Conservation (phyloP, 2,888 invertebrate genomes). For the Drosophila hamatofila region DNA sequence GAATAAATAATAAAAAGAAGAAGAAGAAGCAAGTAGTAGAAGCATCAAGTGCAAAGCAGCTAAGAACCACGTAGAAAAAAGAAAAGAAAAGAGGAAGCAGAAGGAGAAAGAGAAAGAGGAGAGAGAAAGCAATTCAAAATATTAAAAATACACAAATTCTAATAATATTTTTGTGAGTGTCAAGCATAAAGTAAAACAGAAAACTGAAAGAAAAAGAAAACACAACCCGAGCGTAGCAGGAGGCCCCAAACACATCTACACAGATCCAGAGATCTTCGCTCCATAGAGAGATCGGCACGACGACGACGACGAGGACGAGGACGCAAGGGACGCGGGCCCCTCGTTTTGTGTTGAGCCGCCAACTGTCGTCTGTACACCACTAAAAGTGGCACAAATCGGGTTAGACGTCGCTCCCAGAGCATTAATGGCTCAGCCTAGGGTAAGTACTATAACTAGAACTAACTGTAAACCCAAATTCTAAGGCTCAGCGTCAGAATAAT, state of each 20-base stretch:
- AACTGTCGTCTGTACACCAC: constrained; percentile 79
- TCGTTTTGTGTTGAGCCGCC: constrained; percentile 78
- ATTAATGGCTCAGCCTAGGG: constrained; percentile 86
- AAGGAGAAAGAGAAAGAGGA: not conserved
- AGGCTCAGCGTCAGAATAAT: constrained; percentile 23
- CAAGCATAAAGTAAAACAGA: constrained; percentile 27
- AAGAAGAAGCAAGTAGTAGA: constrained; percentile 28
- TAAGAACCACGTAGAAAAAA: constrained; percentile 15
- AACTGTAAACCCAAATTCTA: not conserved
- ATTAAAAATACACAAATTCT: constrained; percentile 50
- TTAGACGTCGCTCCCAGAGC: constrained; percentile 86
- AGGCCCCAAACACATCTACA: constrained; percentile 35
- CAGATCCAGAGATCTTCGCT: constrained; percentile 16
- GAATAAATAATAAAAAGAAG: not conserved
- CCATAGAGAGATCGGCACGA: constrained; percentile 10
- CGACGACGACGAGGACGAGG: constrained; percentile 43
- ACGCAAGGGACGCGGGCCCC: constrained; percentile 68
- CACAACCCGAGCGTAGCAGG: constrained; percentile 55
- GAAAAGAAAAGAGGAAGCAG: constrained; percentile 13
- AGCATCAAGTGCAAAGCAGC: constrained; percentile 53
- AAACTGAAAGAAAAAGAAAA: not conserved
- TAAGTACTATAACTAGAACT: constrained; percentile 73
- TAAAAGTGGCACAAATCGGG: constrained; percentile 86
- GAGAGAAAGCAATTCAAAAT: constrained; percentile 23
- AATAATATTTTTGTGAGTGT: constrained; percentile 66